Percentiles rank a stretch among this genome's conserved stretches.
These are phyloP conservation scores for Drosophila yooni DNA, from an alignment of 2,888 invertebrate species.

Conservation along the genomic window DNA sequence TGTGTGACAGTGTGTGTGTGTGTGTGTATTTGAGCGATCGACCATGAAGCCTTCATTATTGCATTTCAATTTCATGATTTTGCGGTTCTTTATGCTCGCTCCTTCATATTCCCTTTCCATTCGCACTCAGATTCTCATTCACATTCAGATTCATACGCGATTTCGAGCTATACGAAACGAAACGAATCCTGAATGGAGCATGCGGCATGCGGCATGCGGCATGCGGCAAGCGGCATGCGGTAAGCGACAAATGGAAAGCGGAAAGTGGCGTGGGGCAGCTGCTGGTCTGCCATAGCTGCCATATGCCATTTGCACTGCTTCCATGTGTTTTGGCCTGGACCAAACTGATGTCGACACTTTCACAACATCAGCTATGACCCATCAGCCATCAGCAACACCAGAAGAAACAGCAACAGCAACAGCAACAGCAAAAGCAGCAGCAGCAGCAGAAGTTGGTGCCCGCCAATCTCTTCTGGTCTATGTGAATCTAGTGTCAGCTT, in stretches of 20 bases:
- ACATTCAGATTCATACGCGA: slow-evolving; percentile 24
- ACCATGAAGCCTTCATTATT: slow-evolving; percentile 80
- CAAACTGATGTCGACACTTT: slow-evolving; percentile 76
- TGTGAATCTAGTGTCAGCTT: slow-evolving; percentile 13
- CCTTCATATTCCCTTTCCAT: slow-evolving; percentile 60
- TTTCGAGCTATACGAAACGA: slow-evolving; percentile 25
- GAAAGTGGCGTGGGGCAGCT: slow-evolving; percentile 18
- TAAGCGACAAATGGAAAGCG: slow-evolving; percentile 4
- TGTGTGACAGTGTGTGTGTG: slow-evolving; percentile 14
- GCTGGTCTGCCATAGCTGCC: slow-evolving; percentile 26
- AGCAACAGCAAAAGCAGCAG: neutral
- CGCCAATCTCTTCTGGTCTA: slow-evolving; percentile 36
- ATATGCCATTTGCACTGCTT: slow-evolving; percentile 42
- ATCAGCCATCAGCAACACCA: slow-evolving; percentile 29
- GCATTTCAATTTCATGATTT: slow-evolving; percentile 76
- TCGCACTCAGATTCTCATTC: slow-evolving; percentile 22
- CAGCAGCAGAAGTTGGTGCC: slow-evolving; percentile 4
- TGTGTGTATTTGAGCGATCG: slow-evolving; percentile 72
- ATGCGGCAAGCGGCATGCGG: slow-evolving; percentile 6
- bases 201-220: neutral
- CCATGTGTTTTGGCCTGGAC: slow-evolving; percentile 59
- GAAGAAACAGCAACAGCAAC: slow-evolving; percentile 1
- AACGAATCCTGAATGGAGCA: slow-evolving; percentile 20
- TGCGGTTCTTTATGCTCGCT: slow-evolving; percentile 76
- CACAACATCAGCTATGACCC: slow-evolving; percentile 61